Base-by-base conservation (phyloP, 2,888 invertebrate species). In the Caenorhabditis sp. region DNA sequence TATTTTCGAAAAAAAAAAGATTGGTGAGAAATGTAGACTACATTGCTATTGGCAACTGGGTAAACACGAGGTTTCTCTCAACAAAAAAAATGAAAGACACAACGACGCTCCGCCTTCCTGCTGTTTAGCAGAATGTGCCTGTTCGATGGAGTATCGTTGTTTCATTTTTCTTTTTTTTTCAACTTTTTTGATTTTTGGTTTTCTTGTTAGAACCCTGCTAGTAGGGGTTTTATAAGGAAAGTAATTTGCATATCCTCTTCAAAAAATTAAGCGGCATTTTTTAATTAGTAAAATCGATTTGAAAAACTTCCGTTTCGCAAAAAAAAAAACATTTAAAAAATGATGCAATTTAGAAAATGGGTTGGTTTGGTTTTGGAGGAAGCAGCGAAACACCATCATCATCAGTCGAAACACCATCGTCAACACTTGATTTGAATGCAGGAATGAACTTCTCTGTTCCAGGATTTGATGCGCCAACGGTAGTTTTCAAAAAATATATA, bases 281-380 rank as follows among this genome's bases (percentile, higher is more conserved):
- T n/a, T n/a, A n/a, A n/a, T n/a, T n/a, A n/a, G n/a, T n/a, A n/a
- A n/a, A n/a, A n/a, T n/a, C n/a, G n/a, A n/a, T n/a, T n/a, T n/a
- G n/a, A n/a, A n/a, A n/a, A n/a, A n/a, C n/a, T 53, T 21, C n/a
- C 4, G 10, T 23, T 6, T 17, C 8, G 21, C n/a, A n/a, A n/a
- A n/a, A n/a, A n/a, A n/a, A 53, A 53, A 53, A 53, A 53, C 17
- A 6, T 14, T 24, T 5, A 55, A 55, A 24, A 53, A 21, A 53
- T 55, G 55, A 55, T 55, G 55, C 55, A 55, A 55, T 55, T 17
- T 58, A 21, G 50, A 59, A 66, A 66, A 81, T 81, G 81, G 72
- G 76, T 68, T 81, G 81, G 81, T 79, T 81, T 26, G 79, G 79
- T 37, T 78, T 77, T 54, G 73, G 73, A 57, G 73, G 69, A 24